Evolutionary conservation across 2,797 vertebrate species (phyloP).

Genomic region (Rhinatrema bivittatum): DNA sequence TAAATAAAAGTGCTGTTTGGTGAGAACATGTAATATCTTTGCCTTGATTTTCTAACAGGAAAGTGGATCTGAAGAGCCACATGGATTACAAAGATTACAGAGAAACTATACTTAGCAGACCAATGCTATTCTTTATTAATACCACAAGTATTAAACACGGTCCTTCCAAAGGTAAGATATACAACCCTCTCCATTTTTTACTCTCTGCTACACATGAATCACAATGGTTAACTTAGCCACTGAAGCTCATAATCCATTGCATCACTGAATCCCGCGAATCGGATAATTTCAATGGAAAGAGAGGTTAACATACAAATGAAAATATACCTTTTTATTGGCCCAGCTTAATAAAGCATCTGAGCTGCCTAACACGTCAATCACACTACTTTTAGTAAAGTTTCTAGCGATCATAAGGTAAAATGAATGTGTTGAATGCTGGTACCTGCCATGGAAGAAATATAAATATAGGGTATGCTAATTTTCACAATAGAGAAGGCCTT

Average conservation of each 20-base stretch:
- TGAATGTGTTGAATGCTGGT: no score
- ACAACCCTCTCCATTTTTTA: neutral
- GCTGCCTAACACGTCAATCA: no score
- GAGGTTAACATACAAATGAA: no score
- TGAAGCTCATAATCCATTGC: neutral
- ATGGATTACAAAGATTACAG: conserved; percentile 40
- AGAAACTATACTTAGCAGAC: conserved; percentile 33
- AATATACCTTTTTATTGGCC: no score
- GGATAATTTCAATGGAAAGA: no score
- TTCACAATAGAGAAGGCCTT: no score
- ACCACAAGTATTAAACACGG: conserved; percentile 14
- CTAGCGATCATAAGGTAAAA: no score
- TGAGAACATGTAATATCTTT: neutral
- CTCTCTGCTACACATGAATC: neutral
- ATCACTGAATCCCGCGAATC: no score
- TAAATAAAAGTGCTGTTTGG: neutral
- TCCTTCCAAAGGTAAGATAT: conserved; percentile 7
- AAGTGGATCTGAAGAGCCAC: conserved; percentile 25
- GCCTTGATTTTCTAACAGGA: conserved; percentile 11
- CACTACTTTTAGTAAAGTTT: no score
- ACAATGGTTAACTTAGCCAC: neutral
- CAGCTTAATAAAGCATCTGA: no score
- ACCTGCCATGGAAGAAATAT: no score
- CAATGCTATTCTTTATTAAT: conserved; percentile 39
- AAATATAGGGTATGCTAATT: no score